Base-by-base conservation (phyloP, 1,140 invertebrate species). In the Magallana ariakensis region DNA sequence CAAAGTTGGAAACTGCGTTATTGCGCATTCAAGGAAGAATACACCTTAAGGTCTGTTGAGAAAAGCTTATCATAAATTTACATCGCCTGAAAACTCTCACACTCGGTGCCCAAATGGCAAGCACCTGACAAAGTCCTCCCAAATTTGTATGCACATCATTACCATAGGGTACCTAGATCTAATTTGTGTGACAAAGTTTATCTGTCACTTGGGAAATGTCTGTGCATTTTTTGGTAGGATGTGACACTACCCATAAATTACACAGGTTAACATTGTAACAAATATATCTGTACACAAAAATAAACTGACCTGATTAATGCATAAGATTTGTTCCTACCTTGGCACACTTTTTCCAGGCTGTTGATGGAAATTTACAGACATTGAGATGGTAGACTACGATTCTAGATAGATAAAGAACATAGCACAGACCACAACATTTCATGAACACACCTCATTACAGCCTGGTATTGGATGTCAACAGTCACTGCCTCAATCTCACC, bases 231-330 rank as follows among this genome's bases (percentile, higher is more conserved):
- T 13, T 75, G 66, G 66, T 13, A 15, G 66, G 33, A 26, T 75
- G 22, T 22, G 66, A 75, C 66, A 75, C 13, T 11, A 13, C 66
- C 22, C 22, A 75, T 75, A 75, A 26, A 75, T 75, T 33, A 75
- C 22, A 75, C 66, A 33, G 33, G 5, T 75, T 75, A 75, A 33
- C 33, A 11, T 8, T 13, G 22, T 75, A 75, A 75, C 16, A 62
- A n/a, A n/a, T 62, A 62, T 7, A 62, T 2, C 33, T 46, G 4
- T 26, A 75, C 66, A 10, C 22, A 19, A 10, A 26, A 33, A 75
- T 33, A 75, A 75, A 75, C 11, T 75, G 66, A 75, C 66, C 66
- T 75, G 33, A 75, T 66, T 66, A 66, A 0, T 66, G 9, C 22
- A 7, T 22, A 22, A 62, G 26, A 75, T 11, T 6, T 13, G 22